Conservation (phyloP, 2,113 vertebrate species). For the Cygnus buccinator region DNA sequence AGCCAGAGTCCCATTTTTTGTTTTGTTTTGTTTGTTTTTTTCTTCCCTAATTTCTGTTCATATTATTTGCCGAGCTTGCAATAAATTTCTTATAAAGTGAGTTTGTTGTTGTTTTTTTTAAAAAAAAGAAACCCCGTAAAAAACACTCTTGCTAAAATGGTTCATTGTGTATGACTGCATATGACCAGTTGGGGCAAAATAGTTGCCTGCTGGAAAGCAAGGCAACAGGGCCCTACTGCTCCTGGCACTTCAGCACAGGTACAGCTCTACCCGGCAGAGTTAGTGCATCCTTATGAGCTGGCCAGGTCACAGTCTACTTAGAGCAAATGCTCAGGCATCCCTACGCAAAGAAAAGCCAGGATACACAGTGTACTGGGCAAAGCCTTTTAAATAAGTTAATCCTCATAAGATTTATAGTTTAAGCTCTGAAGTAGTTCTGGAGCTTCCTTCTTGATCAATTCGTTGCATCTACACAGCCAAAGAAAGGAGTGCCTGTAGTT, state of each 20-base stretch:
- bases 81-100: neutral
- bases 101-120: neutral
- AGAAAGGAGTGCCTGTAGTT: neutral
- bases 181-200: neutral
- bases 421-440: neutral
- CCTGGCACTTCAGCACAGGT: neutral
- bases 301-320: neutral
- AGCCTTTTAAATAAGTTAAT: neutral
- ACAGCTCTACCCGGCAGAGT: accelerated
- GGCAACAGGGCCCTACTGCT: neutral
- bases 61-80: neutral
- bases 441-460: neutral
- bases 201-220: neutral
- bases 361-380: accelerated
- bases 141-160: neutral
- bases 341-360: neutral
- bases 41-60: neutral
- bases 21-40: neutral
- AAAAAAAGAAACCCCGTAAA: neutral
- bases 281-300: accelerated
- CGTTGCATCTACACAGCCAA: neutral
- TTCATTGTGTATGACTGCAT: neutral
- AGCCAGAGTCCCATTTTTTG: neutral
- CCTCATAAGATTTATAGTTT: neutral
- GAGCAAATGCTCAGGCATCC: neutral